Base-by-base conservation (phyloP, 2,113 vertebrate species). In the Prietella phreatophila region DNA sequence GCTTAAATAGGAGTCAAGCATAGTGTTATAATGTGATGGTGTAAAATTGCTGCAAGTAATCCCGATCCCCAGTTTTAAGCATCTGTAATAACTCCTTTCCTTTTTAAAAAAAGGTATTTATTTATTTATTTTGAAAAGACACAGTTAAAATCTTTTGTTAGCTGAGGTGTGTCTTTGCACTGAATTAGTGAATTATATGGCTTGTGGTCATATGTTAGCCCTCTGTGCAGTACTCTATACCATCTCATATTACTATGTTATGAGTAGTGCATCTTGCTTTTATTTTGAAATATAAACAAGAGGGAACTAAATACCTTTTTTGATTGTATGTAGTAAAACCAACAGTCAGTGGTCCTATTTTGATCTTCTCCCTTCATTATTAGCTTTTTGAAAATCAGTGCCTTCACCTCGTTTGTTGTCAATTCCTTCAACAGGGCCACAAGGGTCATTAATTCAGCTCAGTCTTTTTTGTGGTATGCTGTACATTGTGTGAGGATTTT, bases 281-380 rank as follows among this genome's bases (percentile, higher is more conserved):
- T 36, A 36, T 36, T 36, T 36, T 39, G 87, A 89, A 90, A 85
- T 86, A 69, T 84, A 85, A 90, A 85, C 87, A 65, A 19, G 86
- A 88, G 90, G 86, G 75, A 91, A 91, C 81, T 86, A 36, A 91
- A 92, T 86, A 87, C 88, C 55, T 60, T 60, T 86, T 55, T 89
- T n/a, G 82, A 27, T 85, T 60, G 71, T 83, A 82, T 22, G 47
- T 83, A 88, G 91, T 89, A 91, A 87, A 92, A 91, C 87, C 82
- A 91, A 76, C 84, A 89, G 67, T 89, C 87, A 79, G 82, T 87
- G 88, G 86, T 87, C n/a, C 65, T 60, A 85, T 92, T 83, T 87
- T 89, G 80, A 87, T 91, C 87, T 36, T 33, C 82, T 60, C 83
- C 79, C 65, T 58, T 25, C 47, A 22, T 63, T 88, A 83, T 79